Conservation (phyloP, 2,113 vertebrate genomes). For the Psittacus erithacus region DNA sequence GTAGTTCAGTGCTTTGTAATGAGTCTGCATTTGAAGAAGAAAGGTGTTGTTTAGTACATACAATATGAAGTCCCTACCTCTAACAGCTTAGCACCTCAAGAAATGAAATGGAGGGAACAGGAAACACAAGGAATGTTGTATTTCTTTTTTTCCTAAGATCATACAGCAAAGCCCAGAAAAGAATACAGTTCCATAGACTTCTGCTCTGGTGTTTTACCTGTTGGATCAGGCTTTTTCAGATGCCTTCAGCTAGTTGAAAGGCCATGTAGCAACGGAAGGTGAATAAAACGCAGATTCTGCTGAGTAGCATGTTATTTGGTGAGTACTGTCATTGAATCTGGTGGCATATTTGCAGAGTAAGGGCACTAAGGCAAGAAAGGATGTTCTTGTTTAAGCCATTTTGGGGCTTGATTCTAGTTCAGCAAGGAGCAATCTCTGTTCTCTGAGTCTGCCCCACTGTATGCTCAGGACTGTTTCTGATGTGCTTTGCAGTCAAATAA, state of each 20-base stretch:
- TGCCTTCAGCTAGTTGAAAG: background rate
- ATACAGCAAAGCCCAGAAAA: background rate
- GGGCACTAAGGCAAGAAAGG: background rate
- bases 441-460: background rate
- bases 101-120: background rate
- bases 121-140: background rate
- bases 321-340: background rate
- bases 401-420: background rate
- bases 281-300: background rate
- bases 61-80: background rate
- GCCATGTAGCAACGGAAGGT: background rate
- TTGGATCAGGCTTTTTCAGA: background rate
- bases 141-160: background rate
- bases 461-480: background rate
- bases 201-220: background rate
- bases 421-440: background rate
- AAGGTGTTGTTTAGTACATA: accelerated
- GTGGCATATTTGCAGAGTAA: background rate
- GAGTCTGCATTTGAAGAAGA: background rate
- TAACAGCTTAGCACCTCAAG: background rate
- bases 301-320: background rate
- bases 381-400: background rate
- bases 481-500: background rate
- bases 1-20: background rate
- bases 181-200: background rate